Base-by-base conservation (phyloP, 2,888 invertebrate species). In the Crocallis elinguaria region DNA sequence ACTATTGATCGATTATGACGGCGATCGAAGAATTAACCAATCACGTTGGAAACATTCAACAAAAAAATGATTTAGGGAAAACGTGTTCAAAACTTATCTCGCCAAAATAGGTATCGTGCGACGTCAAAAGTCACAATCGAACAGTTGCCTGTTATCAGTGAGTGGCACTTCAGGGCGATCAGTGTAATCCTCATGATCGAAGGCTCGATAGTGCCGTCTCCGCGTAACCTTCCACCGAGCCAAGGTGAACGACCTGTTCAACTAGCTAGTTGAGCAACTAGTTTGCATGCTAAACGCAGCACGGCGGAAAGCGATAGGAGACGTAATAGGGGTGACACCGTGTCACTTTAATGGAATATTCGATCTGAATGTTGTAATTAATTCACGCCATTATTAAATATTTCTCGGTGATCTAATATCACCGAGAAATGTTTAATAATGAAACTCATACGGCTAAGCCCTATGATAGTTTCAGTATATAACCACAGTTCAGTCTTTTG, bases 171-270 rank as follows among this genome's bases (percentile, higher is more conserved):
- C 55, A 73, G 52, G 55, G 46, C 50, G 62, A 71, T 72, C 68
- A 53, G 46, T 41, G 37, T 68, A 65, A 75, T 73, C 67, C 62
- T 49, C 51, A 41, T 59, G 59, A 72, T 72, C 57, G 66, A 69
- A 65, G 55, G 52, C 33, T 62, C 19, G 41, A 49, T 57, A 54
- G 50, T 36, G 37, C 12, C 21, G 27, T 21, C 29, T 39, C 32
- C 46, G 42, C 29, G 45, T 53, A 49, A 73, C 73, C 76, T 77
- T 75, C 70, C 49, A 46, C 29, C 58, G 53, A 63, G 50, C 49
- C 69, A 73, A 74, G 74, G 74, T 73, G 66, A 68, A 72, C 64
- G 74, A 73, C 69, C 70, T 62, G 21, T n/a, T n/a, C n/a, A n/a
- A n/a, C 6, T 12, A 13, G 41, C 35, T 53, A 32, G 37, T 38